Conservation (phyloP, 2,113 vertebrate species). For the Setophaga petechia region DNA sequence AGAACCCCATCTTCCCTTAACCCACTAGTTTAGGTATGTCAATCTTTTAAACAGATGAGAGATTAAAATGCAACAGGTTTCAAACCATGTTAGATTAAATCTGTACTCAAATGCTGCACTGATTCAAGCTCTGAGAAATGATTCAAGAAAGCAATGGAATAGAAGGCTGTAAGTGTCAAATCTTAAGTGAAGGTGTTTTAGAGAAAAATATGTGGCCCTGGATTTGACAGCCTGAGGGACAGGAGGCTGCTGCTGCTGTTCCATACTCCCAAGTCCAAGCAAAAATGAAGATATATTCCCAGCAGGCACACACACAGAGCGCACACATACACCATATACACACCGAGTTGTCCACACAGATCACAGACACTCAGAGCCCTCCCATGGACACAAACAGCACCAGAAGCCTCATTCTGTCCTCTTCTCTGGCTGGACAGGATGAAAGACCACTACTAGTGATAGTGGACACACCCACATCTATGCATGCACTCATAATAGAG, state of each 20-base stretch:
- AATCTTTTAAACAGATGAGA: neutral
- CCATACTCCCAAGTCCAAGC: neutral
- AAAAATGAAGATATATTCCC: neutral
- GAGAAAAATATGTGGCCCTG: neutral
- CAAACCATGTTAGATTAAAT: neutral
- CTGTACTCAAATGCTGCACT: neutral
- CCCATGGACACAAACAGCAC: neutral
- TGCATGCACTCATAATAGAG: neutral
- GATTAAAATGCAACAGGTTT: neutral
- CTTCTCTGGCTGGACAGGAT: neutral
- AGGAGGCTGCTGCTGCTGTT: neutral
- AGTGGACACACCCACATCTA: rapidly evolving
- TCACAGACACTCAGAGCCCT: neutral
- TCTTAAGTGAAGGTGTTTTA: neutral
- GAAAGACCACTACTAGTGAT: neutral
- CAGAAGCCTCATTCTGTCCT: neutral
- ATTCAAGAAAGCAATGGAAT: neutral
- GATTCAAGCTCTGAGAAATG: neutral
- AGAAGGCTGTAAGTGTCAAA: neutral
- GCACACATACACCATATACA: neutral
- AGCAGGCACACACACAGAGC: neutral
- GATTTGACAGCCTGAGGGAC: neutral
- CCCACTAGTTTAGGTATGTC: neutral
- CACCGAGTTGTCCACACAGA: neutral
- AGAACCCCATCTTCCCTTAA: neutral